A percentile compares a stretch with the other conserved stretches of the same genome.
phyloP scores from a whole-genome alignment of 2,888 invertebrate species.

The Atrina japonica region DNA sequence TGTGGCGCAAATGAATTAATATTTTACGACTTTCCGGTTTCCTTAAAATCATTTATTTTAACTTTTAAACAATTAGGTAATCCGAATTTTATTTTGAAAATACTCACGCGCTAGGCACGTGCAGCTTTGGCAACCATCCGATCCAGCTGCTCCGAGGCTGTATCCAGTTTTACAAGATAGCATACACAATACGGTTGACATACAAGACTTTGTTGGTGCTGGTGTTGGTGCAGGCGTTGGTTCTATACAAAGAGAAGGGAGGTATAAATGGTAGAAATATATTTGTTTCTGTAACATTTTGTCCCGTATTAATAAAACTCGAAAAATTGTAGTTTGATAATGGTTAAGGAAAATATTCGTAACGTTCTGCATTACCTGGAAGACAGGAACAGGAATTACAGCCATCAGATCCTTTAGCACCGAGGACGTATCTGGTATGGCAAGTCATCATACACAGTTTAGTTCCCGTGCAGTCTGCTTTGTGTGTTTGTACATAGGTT shows the following conservation, averaged over 20 bases:
- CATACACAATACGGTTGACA: slow-evolving; percentile 52
- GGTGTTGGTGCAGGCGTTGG: slow-evolving; percentile 38
- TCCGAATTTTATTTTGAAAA: neutral
- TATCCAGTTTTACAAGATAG: slow-evolving; percentile 54
- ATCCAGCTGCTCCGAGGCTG: slow-evolving; percentile 42
- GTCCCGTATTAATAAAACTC: too few relatives aligned
- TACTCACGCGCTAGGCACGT: slow-evolving; percentile 47
- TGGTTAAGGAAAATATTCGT: too few relatives aligned
- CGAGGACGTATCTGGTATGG: slow-evolving; percentile 49
- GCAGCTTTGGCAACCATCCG: slow-evolving; percentile 55
- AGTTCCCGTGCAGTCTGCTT: slow-evolving; percentile 52
- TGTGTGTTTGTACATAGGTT: neutral
- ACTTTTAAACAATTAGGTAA: neutral
- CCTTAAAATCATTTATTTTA: neutral
- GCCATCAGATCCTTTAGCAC: slow-evolving; percentile 55
- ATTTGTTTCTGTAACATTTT: too few relatives aligned
- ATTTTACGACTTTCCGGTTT: neutral
- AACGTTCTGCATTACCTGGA: too few relatives aligned
- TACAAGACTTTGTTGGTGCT: slow-evolving; percentile 44
- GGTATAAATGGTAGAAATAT: too few relatives aligned
- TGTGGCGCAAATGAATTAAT: neutral
- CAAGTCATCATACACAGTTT: slow-evolving; percentile 59
- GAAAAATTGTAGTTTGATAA: too few relatives aligned
- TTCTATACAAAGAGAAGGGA: too few relatives aligned
- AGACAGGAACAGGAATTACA: slow-evolving; percentile 58